Evolutionary conservation across 64 coral and sea anemone species (phyloP).

Genomic region (Stichodactyla helianthus): DNA sequence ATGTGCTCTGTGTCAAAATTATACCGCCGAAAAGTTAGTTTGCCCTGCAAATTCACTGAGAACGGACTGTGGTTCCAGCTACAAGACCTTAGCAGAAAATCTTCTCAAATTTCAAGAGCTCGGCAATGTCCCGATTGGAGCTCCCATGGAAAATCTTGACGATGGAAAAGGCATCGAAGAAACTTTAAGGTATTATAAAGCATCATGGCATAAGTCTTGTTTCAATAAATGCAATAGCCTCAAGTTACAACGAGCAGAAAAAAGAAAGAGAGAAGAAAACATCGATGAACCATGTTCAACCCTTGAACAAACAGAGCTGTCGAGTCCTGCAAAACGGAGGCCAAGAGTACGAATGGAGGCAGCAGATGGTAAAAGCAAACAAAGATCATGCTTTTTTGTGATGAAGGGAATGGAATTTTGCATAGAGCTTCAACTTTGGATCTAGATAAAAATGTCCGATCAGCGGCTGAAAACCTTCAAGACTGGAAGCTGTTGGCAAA

Average conservation of each 20-base stretch:
- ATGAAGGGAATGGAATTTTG: constrained; percentile 1
- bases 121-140: not conserved
- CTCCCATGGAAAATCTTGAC: constrained; percentile 23
- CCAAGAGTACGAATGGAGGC: not conserved
- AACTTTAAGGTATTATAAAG: constrained; percentile 3
- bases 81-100: constrained; percentile 30
- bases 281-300: not conserved
- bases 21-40: constrained; percentile 18
- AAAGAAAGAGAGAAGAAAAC: constrained; percentile 32
- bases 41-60: constrained; percentile 46
- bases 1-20: constrained; percentile 53
- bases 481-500: constrained; percentile 27
- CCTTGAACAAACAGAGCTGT: not conserved
- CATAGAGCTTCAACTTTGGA: constrained; percentile 20
- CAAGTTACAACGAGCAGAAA: constrained; percentile 36
- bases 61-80: constrained; percentile 14
- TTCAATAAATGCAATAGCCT: constrained; percentile 31
- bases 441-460: constrained; percentile 15
- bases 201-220: constrained; percentile 50
- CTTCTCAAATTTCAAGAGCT: constrained; percentile 22
- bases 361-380: not conserved
- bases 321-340: not conserved
- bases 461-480: not conserved
- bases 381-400: constrained; percentile 28
- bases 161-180: constrained; percentile 47